Evolutionary conservation across 2,888 invertebrate species (phyloP).

Genomic region (Orthosia incerta): DNA sequence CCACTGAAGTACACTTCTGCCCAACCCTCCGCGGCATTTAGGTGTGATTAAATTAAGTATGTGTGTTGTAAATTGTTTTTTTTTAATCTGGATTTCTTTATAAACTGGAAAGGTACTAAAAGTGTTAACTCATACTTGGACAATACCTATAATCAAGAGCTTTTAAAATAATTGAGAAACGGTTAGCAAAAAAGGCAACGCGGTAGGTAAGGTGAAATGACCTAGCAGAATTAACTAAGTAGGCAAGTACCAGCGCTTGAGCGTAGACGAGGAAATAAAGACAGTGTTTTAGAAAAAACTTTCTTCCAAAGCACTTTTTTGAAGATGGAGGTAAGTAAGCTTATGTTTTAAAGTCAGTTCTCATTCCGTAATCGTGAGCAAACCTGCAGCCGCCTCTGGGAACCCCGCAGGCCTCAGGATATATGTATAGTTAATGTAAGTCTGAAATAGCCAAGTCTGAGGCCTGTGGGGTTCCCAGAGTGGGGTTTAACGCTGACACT

Average conservation of each 20-base stretch:
- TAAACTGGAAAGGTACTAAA: background rate
- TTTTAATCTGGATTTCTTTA: too few species aligned
- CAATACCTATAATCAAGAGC: background rate
- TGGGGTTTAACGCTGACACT: too few species aligned
- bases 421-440: too few species aligned
- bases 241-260: background rate
- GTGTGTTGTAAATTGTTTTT: too few species aligned
- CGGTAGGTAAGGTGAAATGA: conserved; percentile 16
- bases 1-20: too few species aligned
- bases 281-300: conserved; percentile 11
- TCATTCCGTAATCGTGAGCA: too few species aligned
- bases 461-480: too few species aligned
- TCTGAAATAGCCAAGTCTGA: too few species aligned
- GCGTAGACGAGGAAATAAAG: conserved; percentile 5
- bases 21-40: background rate
- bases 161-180: conserved; percentile 11
- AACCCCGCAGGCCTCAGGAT: too few species aligned
- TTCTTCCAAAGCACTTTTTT: conserved; percentile 4
- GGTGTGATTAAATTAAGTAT: background rate
- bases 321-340: background rate
- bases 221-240: conserved; percentile 16
- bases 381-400: too few species aligned
- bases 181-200: conserved; percentile 13
- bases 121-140: background rate
- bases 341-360: background rate